Evolutionary conservation across 23 tunicate genomes (phyloP).

Genomic region (Diplosoma virens): DNA sequence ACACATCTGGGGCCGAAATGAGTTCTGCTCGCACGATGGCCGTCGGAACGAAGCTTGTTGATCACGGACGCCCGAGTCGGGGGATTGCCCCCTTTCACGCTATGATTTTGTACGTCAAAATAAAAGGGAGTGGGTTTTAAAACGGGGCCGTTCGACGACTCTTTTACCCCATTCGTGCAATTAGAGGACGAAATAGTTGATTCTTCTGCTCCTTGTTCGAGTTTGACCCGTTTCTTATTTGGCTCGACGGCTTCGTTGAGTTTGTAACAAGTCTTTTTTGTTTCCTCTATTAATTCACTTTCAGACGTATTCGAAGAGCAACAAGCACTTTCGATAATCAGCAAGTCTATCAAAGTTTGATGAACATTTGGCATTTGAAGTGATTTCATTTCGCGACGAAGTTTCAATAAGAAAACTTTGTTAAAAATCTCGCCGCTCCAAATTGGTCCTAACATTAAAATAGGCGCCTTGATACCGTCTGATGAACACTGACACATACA

Average conservation of each 20-base stretch:
- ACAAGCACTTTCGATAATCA: conserved; percentile 62
- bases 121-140: conserved; percentile 23
- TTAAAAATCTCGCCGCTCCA: conserved; percentile 57
- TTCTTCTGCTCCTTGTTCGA: background rate
- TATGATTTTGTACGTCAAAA: conserved; percentile 48
- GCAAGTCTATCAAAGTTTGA: background rate
- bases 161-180: background rate
- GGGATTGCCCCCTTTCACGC: conserved; percentile 60
- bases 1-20: conserved; percentile 65
- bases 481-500: conserved; percentile 3
- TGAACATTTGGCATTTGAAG: background rate
- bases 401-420: conserved; percentile 26
- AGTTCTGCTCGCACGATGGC: conserved; percentile 59
- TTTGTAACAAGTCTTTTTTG: background rate
- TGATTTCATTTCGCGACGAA: background rate
- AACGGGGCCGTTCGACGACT: background rate
- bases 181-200: background rate
- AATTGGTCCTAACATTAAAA: conserved; percentile 67
- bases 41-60: conserved; percentile 28
- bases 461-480: conserved; percentile 21
- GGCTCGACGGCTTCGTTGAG: background rate
- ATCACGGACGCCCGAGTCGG: conserved; percentile 37
- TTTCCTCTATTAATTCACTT: background rate
- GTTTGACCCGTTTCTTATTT: conserved; percentile 7
- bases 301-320: conserved; percentile 11